Percentiles rank a stretch among this genome's conserved stretches.
phyloP scores from a whole-genome alignment of 2,888 invertebrate genomes.

The Rhorus exstirpatorius region DNA sequence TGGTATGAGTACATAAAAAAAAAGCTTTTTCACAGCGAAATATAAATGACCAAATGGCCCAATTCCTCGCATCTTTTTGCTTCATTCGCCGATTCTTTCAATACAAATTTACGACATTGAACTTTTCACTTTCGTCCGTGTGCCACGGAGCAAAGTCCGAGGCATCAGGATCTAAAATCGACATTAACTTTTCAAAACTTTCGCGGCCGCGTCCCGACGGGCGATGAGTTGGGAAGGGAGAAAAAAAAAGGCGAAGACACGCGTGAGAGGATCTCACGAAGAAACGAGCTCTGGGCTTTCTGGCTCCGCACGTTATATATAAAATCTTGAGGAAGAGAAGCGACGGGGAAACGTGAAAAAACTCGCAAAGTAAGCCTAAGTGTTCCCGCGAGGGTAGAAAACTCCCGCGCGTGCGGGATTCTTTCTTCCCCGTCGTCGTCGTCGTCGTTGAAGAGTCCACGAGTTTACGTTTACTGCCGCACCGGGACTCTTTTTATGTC shows the following conservation, averaged over 20 bases:
- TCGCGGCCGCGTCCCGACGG: constrained; percentile 15
- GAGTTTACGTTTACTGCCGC: constrained; percentile 68
- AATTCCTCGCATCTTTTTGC: no score
- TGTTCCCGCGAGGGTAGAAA: constrained; percentile 63
- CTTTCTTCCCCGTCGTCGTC: constrained; percentile 46
- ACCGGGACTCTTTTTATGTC: constrained; percentile 54
- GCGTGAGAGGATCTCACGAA: constrained; percentile 32
- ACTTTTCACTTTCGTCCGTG: constrained; percentile 50
- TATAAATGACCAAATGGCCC: no score
- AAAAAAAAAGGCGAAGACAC: constrained; percentile 26
- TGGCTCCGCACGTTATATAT: not conserved
- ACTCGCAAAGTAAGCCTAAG: constrained; percentile 67
- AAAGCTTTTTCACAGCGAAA: not conserved
- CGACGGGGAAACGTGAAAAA: constrained; percentile 58
- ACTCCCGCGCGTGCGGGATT: constrained; percentile 59
- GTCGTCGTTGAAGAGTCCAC: constrained; percentile 48
- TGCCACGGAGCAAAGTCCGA: constrained; percentile 2
- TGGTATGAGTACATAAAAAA: not conserved
- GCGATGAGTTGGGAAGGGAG: constrained; percentile 20
- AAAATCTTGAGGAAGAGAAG: constrained; percentile 36
- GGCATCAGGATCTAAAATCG: constrained; percentile 38
- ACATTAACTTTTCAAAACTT: constrained; percentile 56
- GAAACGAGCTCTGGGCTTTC: constrained; percentile 32
- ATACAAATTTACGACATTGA: constrained; percentile 40
- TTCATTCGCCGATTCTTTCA: not conserved